Base-by-base conservation (phyloP, 2,888 invertebrate species). In the Trissolcus brochymenae region DNA sequence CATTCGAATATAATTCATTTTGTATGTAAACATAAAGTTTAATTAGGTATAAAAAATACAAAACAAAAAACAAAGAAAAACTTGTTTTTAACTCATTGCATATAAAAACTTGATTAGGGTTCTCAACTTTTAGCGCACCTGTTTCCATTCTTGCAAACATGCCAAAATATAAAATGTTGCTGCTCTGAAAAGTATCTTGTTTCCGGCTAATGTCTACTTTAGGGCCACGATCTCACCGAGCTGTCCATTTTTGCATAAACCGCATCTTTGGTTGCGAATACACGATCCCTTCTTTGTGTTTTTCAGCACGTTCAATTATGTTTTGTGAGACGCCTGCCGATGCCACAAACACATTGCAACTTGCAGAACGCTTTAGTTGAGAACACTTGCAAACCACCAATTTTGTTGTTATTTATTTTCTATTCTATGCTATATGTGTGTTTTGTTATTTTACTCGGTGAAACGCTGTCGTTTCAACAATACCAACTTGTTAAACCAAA, bases 81-180 rank as follows among this genome's bases (percentile, higher is more conserved):
- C 1, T 43, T 14, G 3, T 43, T 43, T 43, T n/a, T 43, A 43
- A n/a, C 43, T n/a, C n/a, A 43, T 43, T 43, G 35, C 21, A 13
- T 56, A 51, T 16, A 72, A 51, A 59, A 66, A 41, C 13, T 35
- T 50, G 60, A 60, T 35, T 35, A 50, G 3, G 64, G 74, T 68
- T 73, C 73, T 73, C 68, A 75, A 75, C 62, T 54, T 19, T 57
- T 11, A 35, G 3, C 57, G 67, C 74, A 75, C 74, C 74, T 75
- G 68, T 68, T 68, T 75, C 68, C 57, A 75, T 64, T 67, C 64
- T 61, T 35, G 62, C 35, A 56, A 68, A 75, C 74, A 75, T 75
- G 67, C 59, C 74, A 75, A 68, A 17, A 14, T 50, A 60, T 64
- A 60, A 53, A 51, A 41, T 41, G 49, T 54, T 35, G 35, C 21